Evolutionary conservation across 2,797 vertebrate species (phyloP), one percentile per base, ranked within the genome.

Genomic region (Mus spretus): DNA sequence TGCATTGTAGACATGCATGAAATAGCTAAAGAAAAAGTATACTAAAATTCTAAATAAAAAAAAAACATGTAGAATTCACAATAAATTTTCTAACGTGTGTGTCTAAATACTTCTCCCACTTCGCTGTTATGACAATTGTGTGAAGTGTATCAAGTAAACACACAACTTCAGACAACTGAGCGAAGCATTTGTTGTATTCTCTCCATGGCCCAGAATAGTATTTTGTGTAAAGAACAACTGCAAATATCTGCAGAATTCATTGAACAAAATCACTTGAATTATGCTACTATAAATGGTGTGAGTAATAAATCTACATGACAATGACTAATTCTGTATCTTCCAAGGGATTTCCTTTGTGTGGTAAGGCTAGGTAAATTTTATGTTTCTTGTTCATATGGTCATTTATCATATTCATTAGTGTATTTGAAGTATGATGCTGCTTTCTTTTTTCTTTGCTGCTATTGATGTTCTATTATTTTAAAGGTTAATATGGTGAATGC

Each of bases 291-390:
- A 89, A 89, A 80, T 79, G 19, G 22, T 94, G 10, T 72, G 20
- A 70, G 31, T 83, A 81, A 95, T 77, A 92, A 87, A 88, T 92
- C 81, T 90, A 53, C 12, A 44, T 93, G 55, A 93, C 37, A 95
- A 12, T 55, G 75, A 90, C 34, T 90, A 90, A 93, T 89, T 95
- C 28, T 91, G 19, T 80, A 79, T 87, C n/a, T 82, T 89, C 14
- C 34, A 85, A 85, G 40, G 12, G 8, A 93, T 84, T 93, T 93
- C 10, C 19, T 92, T 93, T 84, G 26, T 92, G 63, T 75, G 86
- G 24, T 92, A 83, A 91, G 22, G 1, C 8, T 50, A 84, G 37
- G 12, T 83, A 80, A 61, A 93, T 80, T 96, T 34, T 92, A 55
- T 75, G 47, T 90, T 79, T 6, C 44, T 83, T 93, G 8, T 77